Evolutionary conservation across 2,113 vertebrate genomes (phyloP).

Genomic region (Anhinga anhinga): DNA sequence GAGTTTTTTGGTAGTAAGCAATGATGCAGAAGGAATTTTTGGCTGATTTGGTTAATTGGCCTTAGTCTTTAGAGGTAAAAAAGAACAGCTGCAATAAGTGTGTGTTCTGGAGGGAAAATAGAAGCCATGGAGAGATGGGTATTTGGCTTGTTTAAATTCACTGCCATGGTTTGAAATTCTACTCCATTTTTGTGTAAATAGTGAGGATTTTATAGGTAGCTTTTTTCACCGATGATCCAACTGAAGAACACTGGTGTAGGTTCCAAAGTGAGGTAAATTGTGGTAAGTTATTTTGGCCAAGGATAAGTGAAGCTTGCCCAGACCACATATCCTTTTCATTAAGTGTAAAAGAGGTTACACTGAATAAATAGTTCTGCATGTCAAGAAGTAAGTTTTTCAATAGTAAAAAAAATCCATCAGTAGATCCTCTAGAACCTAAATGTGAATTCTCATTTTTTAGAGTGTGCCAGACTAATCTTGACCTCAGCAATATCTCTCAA

Average conservation of each 20-base stretch:
- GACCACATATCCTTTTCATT: conserved; percentile 26
- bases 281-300: conserved; percentile 26
- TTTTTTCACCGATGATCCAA: neutral
- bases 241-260: neutral
- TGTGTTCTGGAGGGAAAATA: neutral
- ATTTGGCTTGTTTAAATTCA: neutral
- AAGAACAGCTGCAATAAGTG: neutral
- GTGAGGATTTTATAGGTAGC: neutral
- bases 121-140: neutral
- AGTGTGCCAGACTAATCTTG: neutral
- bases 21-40: neutral
- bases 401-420: neutral
- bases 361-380: conserved; percentile 19
- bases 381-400: conserved; percentile 18
- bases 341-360: conserved; percentile 12
- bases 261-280: conserved; percentile 38
- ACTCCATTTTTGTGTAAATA: neutral
- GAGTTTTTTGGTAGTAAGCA: neutral
- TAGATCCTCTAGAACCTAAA: neutral
- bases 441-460: neutral
- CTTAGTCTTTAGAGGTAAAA: neutral
- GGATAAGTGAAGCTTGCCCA: conserved; percentile 27
- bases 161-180: neutral
- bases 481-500: neutral
- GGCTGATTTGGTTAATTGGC: neutral